phyloP scores from a whole-genome alignment of 2,888 invertebrate genomes.

The Eilema caniola region DNA sequence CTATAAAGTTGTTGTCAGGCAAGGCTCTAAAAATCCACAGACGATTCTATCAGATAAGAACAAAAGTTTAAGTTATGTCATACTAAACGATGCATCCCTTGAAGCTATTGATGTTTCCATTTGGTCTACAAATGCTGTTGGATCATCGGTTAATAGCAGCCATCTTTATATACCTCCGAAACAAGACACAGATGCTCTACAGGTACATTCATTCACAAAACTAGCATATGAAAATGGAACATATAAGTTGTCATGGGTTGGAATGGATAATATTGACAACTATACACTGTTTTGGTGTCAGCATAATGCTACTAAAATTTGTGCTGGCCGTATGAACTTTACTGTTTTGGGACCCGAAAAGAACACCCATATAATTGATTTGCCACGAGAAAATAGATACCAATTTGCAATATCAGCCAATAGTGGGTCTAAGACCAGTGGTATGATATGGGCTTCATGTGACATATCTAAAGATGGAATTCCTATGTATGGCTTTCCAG shows the following conservation, averaged over 20 bases:
- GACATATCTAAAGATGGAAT: constrained; percentile 80
- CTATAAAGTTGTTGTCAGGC: constrained; percentile 87
- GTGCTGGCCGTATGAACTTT: constrained; percentile 84
- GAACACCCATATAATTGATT: constrained; percentile 87
- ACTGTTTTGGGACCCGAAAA: constrained; percentile 69
- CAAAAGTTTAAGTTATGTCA: constrained; percentile 88
- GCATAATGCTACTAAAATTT: constrained; percentile 79
- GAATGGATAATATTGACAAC: constrained; percentile 85
- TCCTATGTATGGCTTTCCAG: constrained; percentile 86
- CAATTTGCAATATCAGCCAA: constrained; percentile 95
- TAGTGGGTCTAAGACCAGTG: constrained; percentile 89
- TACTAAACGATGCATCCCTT: constrained; percentile 82
- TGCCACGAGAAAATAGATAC: constrained; percentile 87
- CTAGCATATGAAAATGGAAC: constrained; percentile 90
- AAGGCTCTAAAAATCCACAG: constrained; percentile 65
- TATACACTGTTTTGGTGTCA: constrained; percentile 95
- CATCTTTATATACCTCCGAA: constrained; percentile 88
- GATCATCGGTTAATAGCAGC: constrained; percentile 86
- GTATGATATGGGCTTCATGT: constrained; percentile 95
- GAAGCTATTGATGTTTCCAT: constrained; percentile 84
- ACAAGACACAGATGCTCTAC: constrained; percentile 78
- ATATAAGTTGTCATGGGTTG: constrained; percentile 92
- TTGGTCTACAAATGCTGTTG: constrained; percentile 88
- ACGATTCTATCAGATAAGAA: constrained; percentile 80
- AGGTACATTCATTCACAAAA: constrained; percentile 88